Evolutionary conservation across 2,888 invertebrate species (phyloP).

Genomic region (Zygothrica quintamaculata): DNA sequence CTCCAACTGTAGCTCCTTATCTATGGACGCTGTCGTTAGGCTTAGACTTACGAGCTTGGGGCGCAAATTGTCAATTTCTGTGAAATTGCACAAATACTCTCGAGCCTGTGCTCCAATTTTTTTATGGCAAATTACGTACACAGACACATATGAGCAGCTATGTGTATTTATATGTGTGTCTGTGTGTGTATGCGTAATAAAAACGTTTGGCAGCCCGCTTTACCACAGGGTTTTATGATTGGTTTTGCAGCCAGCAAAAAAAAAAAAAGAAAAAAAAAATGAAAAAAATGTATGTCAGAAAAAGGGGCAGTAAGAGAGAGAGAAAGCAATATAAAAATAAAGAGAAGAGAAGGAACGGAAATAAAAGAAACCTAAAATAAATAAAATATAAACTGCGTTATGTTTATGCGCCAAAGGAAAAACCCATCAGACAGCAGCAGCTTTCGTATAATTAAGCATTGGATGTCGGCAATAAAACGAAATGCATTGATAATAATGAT

Average conservation of each 20-base stretch:
- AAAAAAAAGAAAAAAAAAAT: constrained; percentile 15
- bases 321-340: constrained; percentile 20
- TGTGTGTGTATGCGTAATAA: constrained; percentile 45
- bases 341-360: constrained; percentile 10
- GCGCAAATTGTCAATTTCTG: constrained; percentile 78
- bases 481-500: constrained; percentile 31
- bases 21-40: constrained; percentile 53
- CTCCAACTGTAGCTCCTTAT: constrained; percentile 19
- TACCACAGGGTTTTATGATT: constrained; percentile 70
- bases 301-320: no score
- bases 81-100: constrained; percentile 76
- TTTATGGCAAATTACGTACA: constrained; percentile 80
- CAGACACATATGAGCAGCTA: constrained; percentile 57
- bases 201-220: constrained; percentile 63
- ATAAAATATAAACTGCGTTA: constrained; percentile 79
- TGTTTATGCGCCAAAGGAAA: constrained; percentile 71
- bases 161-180: constrained; percentile 5
- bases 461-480: constrained; percentile 59
- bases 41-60: constrained; percentile 73
- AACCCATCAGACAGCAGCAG: constrained; percentile 61
- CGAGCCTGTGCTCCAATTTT: constrained; percentile 70
- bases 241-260: constrained; percentile 59
- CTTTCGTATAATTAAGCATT: constrained; percentile 71
- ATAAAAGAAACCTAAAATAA: constrained; percentile 50
- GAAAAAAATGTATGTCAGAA: constrained; percentile 27